Evolutionary conservation across 2,797 vertebrate genomes (phyloP), one percentile per base, ranked within the genome.

Genomic region (Spheniscus humboldti): DNA sequence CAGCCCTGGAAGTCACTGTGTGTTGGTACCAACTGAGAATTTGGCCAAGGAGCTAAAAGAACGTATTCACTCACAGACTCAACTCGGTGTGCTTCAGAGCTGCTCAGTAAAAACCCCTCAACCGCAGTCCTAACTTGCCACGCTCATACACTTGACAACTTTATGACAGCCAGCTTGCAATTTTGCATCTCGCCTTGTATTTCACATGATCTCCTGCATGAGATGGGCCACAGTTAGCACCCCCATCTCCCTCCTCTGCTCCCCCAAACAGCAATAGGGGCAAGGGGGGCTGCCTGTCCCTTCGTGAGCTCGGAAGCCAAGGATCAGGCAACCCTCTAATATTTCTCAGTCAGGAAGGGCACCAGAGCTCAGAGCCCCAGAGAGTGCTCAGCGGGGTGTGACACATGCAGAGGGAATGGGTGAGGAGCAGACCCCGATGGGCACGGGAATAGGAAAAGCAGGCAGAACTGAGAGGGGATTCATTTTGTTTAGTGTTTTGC

Each of bases 371-470:
- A 39, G 62, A 90, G 47, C 15, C 66, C 28, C 0, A 3, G 28
- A 25, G 2, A 59, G 11, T 2, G 2, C 47, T 66, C 18, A 15
- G 52, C 1, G 0, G 56, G 8, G 12, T 11, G 37, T 31, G 31
- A 69, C 5, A 55, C 35, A 50, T 6, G 25, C 0, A 0, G 43
- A 37, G 31, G 28, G 43, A 66, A 74, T 1, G 8, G 10, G 28
- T n/a, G 47, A 62, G n/a, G 37, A 66, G n/a, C 37, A 43, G 59
- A 59, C 16, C 27, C 25, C 10, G 5, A 6, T 0, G 1, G 45
- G 22, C 33, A 28, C 0, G 1, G 76, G 35, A 72, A 67, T 13
- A 47, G 45, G 6, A 74, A 63, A n/a, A 56, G 11, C 20, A 60
- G 41, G 13, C n/a, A 57, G n/a, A 84, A 68, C 12, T 28, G 22